Base-by-base conservation (phyloP, 1,140 invertebrate genomes). In the Diplogasteroides magnus region DNA sequence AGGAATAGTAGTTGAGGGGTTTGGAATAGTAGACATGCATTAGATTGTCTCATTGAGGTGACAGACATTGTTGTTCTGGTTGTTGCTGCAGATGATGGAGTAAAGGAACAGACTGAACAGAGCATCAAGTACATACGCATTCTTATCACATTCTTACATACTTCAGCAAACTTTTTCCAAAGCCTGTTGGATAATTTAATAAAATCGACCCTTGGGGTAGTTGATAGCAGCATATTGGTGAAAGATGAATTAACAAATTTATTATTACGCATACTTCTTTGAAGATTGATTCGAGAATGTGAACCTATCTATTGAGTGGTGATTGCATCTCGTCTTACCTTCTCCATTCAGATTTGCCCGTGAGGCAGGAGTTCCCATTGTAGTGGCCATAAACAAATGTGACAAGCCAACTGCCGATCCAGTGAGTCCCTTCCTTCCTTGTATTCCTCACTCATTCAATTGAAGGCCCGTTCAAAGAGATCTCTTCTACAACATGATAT, bases 341-440 rank as follows among this genome's bases (percentile, higher is more conserved):
- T n/a, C n/a, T n/a, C n/a, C n/a, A 71, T 77, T 69, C 59, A 82
- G 78, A 63, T 82, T 79, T 68, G 79, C 79, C 13, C 68, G 63
- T 37, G 73, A 82, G 28, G 79, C 81, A 1, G 63, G 60, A 89
- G 93, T 98, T 75, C 94, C 94, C 0, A 90, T 98, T 2, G 89
- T 99, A 77, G 92, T 98, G 61, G 96, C 96, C n/a, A 90, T 99
- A 61, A 99, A 98, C 84, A 99, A 99, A 87, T 94, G 97, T 76
- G 97, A 99, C 84, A 94, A 94, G 81, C 88, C 89, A 62, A 88
- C 88, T 80, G 91, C 90, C 69, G 87, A 97, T 87, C 88, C 77
- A 26, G 76, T 81, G 27, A n/a, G 74, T 82, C 60, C 56, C 28
- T 71, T 48, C 23, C 26, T 11, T 69, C 11, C 63, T 70, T 70